Percentiles rank a stretch among this genome's conserved stretches.
phyloP scores from a whole-genome alignment of 2,113 vertebrate species.

The Mus pahari region DNA sequence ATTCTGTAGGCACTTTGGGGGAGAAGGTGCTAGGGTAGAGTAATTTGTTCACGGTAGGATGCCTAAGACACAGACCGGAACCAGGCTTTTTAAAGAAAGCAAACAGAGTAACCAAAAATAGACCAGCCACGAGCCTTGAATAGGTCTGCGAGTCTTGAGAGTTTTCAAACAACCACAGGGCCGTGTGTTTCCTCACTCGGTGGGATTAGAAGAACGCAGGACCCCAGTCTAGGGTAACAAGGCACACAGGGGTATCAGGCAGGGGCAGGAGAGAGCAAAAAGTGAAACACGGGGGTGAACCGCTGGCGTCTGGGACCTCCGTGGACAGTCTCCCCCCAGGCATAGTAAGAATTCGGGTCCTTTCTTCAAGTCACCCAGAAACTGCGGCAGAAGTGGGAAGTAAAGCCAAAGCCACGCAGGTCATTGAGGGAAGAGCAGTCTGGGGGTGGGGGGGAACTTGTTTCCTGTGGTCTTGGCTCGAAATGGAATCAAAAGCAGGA shows the following conservation, averaged over 20 bases:
- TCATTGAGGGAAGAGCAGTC: background rate
- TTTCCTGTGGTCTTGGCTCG: background rate
- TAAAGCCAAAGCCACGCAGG: background rate
- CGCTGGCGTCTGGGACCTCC: background rate
- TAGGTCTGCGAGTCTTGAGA: conserved; percentile 12
- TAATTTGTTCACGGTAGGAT: conserved; percentile 43
- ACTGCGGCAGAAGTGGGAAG: background rate
- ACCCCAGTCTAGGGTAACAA: background rate
- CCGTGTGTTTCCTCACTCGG: conserved; percentile 21
- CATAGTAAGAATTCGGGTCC: background rate
- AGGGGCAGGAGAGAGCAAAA: background rate
- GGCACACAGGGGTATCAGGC: background rate
- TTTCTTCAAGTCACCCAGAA: conserved; percentile 4
- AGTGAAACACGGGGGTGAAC: background rate
- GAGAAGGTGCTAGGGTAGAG: background rate
- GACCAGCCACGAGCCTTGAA: conserved; percentile 25
- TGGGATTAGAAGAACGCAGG: background rate
- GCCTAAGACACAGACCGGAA: conserved; percentile 59
- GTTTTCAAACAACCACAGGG: conserved; percentile 53
- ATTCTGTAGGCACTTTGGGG: background rate
- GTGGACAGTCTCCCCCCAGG: background rate
- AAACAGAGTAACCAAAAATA: conserved; percentile 71
- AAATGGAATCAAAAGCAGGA: background rate
- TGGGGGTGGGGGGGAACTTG: background rate
- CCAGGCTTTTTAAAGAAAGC: conserved; percentile 73